phyloP scores from a whole-genome alignment of 2,113 vertebrate species.

The Mola mola region DNA sequence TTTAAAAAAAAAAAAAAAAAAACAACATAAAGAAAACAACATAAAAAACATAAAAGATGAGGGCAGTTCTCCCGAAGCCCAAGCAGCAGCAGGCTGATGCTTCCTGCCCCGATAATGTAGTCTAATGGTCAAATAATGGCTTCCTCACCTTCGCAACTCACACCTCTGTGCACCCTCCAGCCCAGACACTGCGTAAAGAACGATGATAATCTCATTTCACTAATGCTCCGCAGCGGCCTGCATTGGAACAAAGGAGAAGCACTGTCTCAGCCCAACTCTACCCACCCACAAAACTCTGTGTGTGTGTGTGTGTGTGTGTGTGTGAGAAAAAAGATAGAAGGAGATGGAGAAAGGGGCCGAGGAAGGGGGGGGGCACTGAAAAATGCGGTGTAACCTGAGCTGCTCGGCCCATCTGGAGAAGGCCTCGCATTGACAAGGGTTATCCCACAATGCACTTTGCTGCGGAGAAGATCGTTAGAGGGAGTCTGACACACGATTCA shows the following conservation, averaged over 20 bases:
- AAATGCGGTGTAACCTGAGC: constrained; percentile 83
- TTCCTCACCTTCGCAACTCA: constrained; percentile 66
- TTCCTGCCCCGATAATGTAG: constrained; percentile 22
- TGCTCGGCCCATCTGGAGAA: constrained; percentile 80
- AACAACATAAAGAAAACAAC: too few relatives aligned
- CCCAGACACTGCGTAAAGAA: constrained; percentile 77
- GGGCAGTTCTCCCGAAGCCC: background rate
- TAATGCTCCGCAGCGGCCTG: constrained; percentile 79
- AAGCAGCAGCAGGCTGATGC: constrained; percentile 33
- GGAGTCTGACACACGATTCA: constrained; percentile 59
- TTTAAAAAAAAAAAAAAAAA: too few relatives aligned
- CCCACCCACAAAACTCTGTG: constrained; percentile 57
- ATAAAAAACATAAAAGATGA: too few relatives aligned
- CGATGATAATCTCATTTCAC: constrained; percentile 79
- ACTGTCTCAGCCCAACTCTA: constrained; percentile 68
- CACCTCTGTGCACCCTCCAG: constrained; percentile 58
- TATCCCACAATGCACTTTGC: constrained; percentile 83
- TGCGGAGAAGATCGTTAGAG: constrained; percentile 74
- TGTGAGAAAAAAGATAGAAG: constrained; percentile 3
- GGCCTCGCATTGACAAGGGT: constrained; percentile 74
- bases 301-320: constrained; percentile 29
- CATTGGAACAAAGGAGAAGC: constrained; percentile 74
- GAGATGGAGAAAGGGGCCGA: constrained; percentile 50
- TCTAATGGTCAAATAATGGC: constrained; percentile 61
- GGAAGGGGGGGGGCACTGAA: constrained; percentile 63